Evolutionary conservation across 2,888 invertebrate species (phyloP).

Genomic region (Pseudococcus viburni): DNA sequence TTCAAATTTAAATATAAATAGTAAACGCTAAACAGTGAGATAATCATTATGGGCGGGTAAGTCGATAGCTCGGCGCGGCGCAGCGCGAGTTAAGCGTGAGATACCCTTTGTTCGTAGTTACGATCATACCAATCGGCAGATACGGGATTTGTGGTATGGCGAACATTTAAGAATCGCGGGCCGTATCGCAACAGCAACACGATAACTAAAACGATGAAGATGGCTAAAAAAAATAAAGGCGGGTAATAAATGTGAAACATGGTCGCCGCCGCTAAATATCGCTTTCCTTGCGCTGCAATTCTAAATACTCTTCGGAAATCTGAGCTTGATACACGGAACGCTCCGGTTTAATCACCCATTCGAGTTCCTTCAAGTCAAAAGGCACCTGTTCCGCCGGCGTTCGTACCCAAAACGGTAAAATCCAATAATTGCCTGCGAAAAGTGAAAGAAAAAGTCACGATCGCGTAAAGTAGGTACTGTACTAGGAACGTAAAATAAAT

Average conservation of each 20-base stretch:
- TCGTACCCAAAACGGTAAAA: conserved; percentile 86
- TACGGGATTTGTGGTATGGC: conserved; percentile 76
- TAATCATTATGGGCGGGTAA: too few relatives aligned
- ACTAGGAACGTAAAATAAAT: too few relatives aligned
- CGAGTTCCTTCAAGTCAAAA: conserved; percentile 83
- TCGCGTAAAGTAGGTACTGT: too few relatives aligned
- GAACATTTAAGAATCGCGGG: conserved; percentile 79
- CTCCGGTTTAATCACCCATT: conserved; percentile 70
- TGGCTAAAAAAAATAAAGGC: conserved; percentile 80
- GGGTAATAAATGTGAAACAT: conserved; percentile 85
- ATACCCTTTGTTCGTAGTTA: conserved; percentile 77
- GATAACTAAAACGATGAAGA: conserved; percentile 82
- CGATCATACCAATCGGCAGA: conserved; percentile 77
- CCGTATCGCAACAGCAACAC: conserved; percentile 84
- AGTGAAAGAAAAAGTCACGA: too few relatives aligned
- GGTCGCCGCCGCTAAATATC: conserved; percentile 79
- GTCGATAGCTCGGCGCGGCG: too few relatives aligned
- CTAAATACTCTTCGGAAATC: conserved; percentile 74
- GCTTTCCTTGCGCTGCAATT: conserved; percentile 84
- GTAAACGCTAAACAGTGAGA: too few relatives aligned
- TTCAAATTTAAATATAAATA: too few relatives aligned
- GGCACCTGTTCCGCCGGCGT: conserved; percentile 88
- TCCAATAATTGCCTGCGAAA: conserved; percentile 83
- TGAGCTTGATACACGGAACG: conserved; percentile 71
- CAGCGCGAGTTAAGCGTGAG: conserved; percentile 73